Evolutionary conservation across 1,140 invertebrate species (phyloP).

Genomic region (Carcinoscorpius rotundicauda): DNA sequence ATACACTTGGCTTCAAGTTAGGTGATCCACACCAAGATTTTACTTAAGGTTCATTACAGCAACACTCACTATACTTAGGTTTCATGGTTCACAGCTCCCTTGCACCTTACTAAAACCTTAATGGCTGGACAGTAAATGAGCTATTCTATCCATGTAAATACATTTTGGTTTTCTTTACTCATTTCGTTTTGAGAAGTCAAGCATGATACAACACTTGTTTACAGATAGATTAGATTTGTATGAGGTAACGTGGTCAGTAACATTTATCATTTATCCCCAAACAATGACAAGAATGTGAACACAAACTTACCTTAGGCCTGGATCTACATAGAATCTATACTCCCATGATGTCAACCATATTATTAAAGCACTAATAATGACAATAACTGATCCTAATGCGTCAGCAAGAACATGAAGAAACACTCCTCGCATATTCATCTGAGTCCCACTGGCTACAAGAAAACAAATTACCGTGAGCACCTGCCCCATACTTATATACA

Average conservation of each 20-base stretch:
- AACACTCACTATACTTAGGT: no score
- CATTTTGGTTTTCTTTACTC: background rate
- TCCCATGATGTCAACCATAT: conserved; percentile 78
- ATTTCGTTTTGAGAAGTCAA: background rate
- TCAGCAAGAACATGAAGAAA: conserved; percentile 96
- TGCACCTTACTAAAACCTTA: no score
- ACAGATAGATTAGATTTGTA: background rate
- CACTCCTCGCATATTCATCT: conserved; percentile 96
- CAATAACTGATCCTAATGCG: conserved; percentile 88
- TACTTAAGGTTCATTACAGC: no score
- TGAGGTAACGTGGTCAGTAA: background rate
- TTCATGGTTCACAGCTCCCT: no score
- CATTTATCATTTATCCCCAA: background rate
- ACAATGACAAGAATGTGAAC: background rate
- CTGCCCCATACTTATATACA: background rate
- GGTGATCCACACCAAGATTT: no score
- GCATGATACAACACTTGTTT: background rate
- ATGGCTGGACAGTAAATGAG: background rate
- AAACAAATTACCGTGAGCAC: conserved; percentile 1
- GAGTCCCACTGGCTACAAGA: conserved; percentile 33
- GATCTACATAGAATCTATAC: conserved; percentile 75
- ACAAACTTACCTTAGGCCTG: conserved; percentile 49
- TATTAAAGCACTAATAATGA: conserved; percentile 76
- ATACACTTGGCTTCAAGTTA: no score
- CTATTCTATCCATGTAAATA: background rate